These are phyloP conservation scores for Tribolium freemani DNA, from an alignment of 2,888 invertebrate genomes.

Conservation along the genomic window DNA sequence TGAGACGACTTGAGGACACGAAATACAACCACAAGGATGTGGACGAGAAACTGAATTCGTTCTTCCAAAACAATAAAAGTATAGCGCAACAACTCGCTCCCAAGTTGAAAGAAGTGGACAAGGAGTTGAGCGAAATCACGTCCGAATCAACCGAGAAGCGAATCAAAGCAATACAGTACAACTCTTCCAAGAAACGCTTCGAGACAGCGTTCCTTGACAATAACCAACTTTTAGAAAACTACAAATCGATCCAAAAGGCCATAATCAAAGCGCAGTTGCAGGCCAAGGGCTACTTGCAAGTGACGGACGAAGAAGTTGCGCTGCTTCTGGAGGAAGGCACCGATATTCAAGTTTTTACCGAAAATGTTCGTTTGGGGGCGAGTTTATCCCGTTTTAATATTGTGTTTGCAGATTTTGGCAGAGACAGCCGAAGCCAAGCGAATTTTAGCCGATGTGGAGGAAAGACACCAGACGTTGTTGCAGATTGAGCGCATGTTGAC, in stretches of 20 bases:
- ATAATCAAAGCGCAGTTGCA: conserved; percentile 73
- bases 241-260: conserved; percentile 70
- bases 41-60: conserved; percentile 38
- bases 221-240: conserved; percentile 70
- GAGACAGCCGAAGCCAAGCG: conserved; percentile 83
- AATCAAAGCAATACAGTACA: conserved; percentile 70
- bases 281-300: conserved; percentile 63
- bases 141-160: conserved; percentile 58
- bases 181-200: conserved; percentile 68
- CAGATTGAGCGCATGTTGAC: conserved; percentile 84
- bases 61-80: conserved; percentile 59
- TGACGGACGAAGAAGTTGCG: conserved; percentile 66
- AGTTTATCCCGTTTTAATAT: background rate
- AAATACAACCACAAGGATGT: conserved; percentile 26
- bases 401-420: conserved; percentile 76
- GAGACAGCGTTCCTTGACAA: conserved; percentile 71
- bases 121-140: conserved; percentile 49
- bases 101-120: conserved; percentile 58
- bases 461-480: conserved; percentile 84
- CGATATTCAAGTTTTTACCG: conserved; percentile 68
- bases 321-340: conserved; percentile 66
- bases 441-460: conserved; percentile 85
- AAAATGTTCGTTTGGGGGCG: conserved; percentile 66
- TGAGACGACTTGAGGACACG: conserved; percentile 19
- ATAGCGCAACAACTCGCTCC: conserved; percentile 54